phyloP scores from a whole-genome alignment of 2,888 invertebrate genomes.

The Acanthococcus lagerstroemiae region DNA sequence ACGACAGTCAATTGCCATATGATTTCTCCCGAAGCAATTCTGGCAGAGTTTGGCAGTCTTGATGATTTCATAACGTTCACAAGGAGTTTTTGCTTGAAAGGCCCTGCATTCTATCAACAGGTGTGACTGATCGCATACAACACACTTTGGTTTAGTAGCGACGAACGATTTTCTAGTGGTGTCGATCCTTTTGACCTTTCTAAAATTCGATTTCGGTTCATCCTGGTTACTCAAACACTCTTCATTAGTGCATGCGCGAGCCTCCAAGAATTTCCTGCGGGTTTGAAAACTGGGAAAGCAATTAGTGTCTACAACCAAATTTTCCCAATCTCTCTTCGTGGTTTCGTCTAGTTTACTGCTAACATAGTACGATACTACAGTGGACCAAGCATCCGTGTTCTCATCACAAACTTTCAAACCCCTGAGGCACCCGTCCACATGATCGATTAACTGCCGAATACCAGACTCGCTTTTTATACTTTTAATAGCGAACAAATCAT shows the following conservation, averaged over 20 bases:
- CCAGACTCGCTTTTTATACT: neutral
- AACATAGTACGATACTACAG: neutral
- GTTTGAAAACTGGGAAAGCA: neutral
- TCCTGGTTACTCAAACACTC: too few species aligned
- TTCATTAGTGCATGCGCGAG: neutral
- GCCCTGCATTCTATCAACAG: neutral
- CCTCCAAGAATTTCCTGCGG: neutral
- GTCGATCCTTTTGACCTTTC: too few species aligned
- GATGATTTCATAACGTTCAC: neutral
- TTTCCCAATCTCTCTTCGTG: conserved; percentile 3
- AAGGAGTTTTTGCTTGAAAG: neutral
- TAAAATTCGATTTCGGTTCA: too few species aligned
- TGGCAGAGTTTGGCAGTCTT: neutral
- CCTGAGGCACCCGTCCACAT: neutral
- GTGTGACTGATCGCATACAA: neutral
- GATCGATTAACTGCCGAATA: neutral
- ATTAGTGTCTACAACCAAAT: neutral
- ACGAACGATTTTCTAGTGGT: neutral
- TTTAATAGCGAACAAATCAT: neutral
- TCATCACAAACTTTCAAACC: conserved; percentile 3
- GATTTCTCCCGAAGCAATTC: conserved; percentile 1
- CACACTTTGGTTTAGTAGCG: neutral
- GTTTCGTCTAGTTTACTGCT: neutral
- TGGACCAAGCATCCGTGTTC: neutral
- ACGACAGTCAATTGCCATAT: neutral